A percentile compares a stretch with the other conserved stretches of the same genome.
Evolutionary conservation across 2,888 invertebrate genomes (phyloP).

Genomic region (Drosophila prolongata): DNA sequence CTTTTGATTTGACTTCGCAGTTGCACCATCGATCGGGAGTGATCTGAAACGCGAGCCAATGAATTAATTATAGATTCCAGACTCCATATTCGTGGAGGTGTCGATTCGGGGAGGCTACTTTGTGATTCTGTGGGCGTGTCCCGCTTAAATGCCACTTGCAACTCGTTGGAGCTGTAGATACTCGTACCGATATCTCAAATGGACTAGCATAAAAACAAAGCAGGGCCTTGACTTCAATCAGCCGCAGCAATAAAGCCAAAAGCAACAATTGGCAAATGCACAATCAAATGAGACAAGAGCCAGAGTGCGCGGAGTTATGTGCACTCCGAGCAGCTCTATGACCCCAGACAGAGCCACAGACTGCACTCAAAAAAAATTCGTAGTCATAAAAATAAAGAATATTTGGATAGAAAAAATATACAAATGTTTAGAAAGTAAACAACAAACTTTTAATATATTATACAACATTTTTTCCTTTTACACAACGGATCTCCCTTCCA

Average conservation of each 20-base stretch:
- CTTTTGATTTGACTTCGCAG: constrained; percentile 42
- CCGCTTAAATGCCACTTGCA: constrained; percentile 40
- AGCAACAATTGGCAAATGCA: constrained; percentile 48
- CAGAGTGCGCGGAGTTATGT: constrained; percentile 64
- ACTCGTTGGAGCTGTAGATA: not conserved
- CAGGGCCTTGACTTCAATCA: constrained; percentile 74
- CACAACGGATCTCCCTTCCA: no score
- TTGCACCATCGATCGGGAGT: constrained; percentile 47
- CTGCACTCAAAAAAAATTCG: constrained; percentile 7
- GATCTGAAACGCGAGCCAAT: constrained; percentile 43
- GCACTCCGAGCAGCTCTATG: constrained; percentile 68
- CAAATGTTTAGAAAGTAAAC: no score
- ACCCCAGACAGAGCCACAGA: constrained; percentile 60
- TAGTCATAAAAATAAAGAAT: not conserved
- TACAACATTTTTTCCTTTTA: no score
- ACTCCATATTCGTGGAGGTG: constrained; percentile 25
- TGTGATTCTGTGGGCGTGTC: constrained; percentile 24
- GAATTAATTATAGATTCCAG: constrained; percentile 57
- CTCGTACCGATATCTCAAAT: constrained; percentile 32
- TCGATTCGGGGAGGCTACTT: constrained; percentile 34
- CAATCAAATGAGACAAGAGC: constrained; percentile 69
- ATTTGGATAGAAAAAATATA: no score
- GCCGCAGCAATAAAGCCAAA: constrained; percentile 37
- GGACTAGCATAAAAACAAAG: constrained; percentile 58
- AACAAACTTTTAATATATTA: no score